Base-by-base conservation (phyloP, 2,888 invertebrate genomes). In the Heterodera filipjevi region DNA sequence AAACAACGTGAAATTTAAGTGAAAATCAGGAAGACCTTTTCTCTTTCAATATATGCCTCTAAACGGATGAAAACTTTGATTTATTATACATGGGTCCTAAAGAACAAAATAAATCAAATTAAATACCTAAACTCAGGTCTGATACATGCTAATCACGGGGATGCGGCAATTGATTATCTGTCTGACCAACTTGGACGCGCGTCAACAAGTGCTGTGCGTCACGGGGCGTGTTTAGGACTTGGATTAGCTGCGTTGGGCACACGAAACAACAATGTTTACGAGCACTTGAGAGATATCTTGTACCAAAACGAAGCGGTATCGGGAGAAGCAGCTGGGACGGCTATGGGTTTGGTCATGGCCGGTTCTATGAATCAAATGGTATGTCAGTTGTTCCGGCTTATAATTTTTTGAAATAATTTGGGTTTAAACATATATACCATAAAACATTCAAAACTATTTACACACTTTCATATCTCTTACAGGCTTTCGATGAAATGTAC, bases 321-420 rank as follows among this genome's bases (percentile, higher is more conserved):
- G 35, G 98, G 98, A 78, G 99, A 99, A 91, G 97, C 98, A 10
- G 98, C 99, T 44, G 98, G 97, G 81, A 94, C 99, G 84, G 96
- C 96, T 0, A 98, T 99, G 96, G 99, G 99, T 71, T 94, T 99
- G 93, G 96, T 98, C 0, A 98, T 98, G 98, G 91, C 98, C 85
- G 99, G 98, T 2, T 96, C 97, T 0, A 94, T 96, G 89, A 93
- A 94, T 87, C 93, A 94, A 0, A 93, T 93, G 81, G 92, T 95
- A 81, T 22, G 68, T 27, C 44, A 16, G 19, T n/a, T n/a, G n/a
- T n/a, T n/a, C n/a, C n/a, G n/a, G 35, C 22, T 27, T 71, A 44
- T 12, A 44, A n/a, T n/a, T 49, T 49, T 46, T 16, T 59, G 71
- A 3, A 71, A 71, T 27, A n/a, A n/a, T n/a, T n/a, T n/a, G n/a